Evolutionary conservation across 2,888 invertebrate species (phyloP).

Genomic region (Eulithis prunata): DNA sequence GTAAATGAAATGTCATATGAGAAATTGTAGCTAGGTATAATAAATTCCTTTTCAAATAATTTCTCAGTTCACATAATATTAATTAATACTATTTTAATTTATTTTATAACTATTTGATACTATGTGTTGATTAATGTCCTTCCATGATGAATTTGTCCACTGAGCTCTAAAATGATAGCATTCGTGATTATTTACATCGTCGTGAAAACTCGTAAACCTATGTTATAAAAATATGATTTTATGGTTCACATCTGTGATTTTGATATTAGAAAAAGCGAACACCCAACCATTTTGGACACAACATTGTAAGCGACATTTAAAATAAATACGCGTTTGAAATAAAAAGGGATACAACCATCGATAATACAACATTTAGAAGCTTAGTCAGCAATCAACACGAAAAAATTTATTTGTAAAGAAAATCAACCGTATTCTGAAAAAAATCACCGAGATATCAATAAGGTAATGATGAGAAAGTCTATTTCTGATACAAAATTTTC

Average conservation of each 20-base stretch:
- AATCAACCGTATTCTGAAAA: neutral
- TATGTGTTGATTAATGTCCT: constrained; percentile 35
- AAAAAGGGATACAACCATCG: neutral
- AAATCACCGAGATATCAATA: too few species aligned
- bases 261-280: constrained; percentile 25
- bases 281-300: constrained; percentile 19
- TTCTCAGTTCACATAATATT: constrained; percentile 16
- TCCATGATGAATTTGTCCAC: constrained; percentile 35
- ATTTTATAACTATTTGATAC: constrained; percentile 33
- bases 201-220: constrained; percentile 12
- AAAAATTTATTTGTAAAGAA: neutral
- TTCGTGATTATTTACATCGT: constrained; percentile 26
- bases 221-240: constrained; percentile 6
- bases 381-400: constrained; percentile 8
- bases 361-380: constrained; percentile 5
- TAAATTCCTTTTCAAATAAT: constrained; percentile 23
- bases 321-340: neutral
- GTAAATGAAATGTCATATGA: constrained; percentile 15
- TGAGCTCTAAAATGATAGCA: constrained; percentile 34
- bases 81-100: constrained; percentile 23
- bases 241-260: constrained; percentile 3
- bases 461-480: too few species aligned
- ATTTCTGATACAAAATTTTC: too few species aligned
- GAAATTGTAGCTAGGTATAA: constrained; percentile 7
- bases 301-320: constrained; percentile 23